These are phyloP conservation scores for Parazoanthus swiftii DNA, from an alignment of 92 coral and sea anemone species.

Conservation along the genomic window DNA sequence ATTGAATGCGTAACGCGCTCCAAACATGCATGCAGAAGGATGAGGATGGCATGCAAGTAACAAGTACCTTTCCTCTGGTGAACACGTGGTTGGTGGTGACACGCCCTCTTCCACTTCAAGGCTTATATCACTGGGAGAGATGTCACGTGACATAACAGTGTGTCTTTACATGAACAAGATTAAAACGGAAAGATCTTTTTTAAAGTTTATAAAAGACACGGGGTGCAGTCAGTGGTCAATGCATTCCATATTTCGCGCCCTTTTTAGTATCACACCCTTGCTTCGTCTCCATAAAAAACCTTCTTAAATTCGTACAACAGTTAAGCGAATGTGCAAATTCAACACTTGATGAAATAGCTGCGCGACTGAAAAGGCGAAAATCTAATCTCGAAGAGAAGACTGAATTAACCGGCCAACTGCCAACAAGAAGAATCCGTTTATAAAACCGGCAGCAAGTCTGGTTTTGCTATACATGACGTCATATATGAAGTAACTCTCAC, in stretches of 20 bases:
- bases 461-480: no score
- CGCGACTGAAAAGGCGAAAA: background rate
- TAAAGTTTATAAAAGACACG: background rate
- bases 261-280: no score
- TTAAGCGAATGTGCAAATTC: background rate
- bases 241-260: background rate
- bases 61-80: constrained; percentile 37
- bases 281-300: no score
- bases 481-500: no score
- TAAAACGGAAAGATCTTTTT: background rate
- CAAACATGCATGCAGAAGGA: constrained; percentile 12
- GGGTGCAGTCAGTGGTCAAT: background rate
- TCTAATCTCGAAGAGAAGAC: no score
- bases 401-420: no score
- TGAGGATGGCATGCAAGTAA: constrained; percentile 18
- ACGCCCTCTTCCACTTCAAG: constrained; percentile 13
- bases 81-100: constrained; percentile 21
- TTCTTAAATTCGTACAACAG: background rate
- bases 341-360: background rate
- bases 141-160: constrained; percentile 27
- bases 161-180: constrained; percentile 16
- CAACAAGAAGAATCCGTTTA: no score
- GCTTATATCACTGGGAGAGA: constrained; percentile 37
- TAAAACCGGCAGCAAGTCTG: no score
- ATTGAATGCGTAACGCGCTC: background rate